phyloP scores from a whole-genome alignment of 2,888 invertebrate genomes.

The Poecilus cupreus region DNA sequence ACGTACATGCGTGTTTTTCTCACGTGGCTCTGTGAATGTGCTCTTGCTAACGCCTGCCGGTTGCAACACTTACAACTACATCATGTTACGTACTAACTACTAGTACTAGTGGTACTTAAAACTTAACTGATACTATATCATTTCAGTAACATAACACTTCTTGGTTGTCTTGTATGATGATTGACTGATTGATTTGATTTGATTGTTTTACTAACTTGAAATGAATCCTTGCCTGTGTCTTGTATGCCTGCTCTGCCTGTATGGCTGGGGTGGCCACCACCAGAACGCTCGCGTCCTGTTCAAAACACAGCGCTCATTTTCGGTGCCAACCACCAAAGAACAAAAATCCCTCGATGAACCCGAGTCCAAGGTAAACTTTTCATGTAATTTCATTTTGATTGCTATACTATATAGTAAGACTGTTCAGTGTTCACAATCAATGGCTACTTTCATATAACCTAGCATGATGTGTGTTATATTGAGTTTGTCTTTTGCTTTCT shows the following conservation, averaged over 20 bases:
- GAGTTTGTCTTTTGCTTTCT: slow-evolving; percentile 47
- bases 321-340: slow-evolving; percentile 93
- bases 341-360: slow-evolving; percentile 74
- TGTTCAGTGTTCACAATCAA: slow-evolving; percentile 37
- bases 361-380: slow-evolving; percentile 72
- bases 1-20: slow-evolving; percentile 34
- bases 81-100: slow-evolving; percentile 21
- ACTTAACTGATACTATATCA: neutral
- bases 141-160: slow-evolving; percentile 28
- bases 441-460: slow-evolving; percentile 42
- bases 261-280: slow-evolving; percentile 69
- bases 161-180: slow-evolving; percentile 57
- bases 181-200: slow-evolving; percentile 30
- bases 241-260: slow-evolving; percentile 69
- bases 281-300: slow-evolving; percentile 86
- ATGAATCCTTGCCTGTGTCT: slow-evolving; percentile 69
- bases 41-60: slow-evolving; percentile 54
- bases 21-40: slow-evolving; percentile 48
- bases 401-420: no score
- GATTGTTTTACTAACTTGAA: slow-evolving; percentile 58
- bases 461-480: slow-evolving; percentile 9
- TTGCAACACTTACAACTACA: slow-evolving; percentile 46
- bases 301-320: slow-evolving; percentile 94
- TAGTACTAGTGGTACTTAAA: slow-evolving; percentile 29
- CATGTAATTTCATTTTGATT: slow-evolving; percentile 43